These are phyloP conservation scores for Tetropium fuscum DNA, from an alignment of 2,888 invertebrate species.

Conservation along the genomic window DNA sequence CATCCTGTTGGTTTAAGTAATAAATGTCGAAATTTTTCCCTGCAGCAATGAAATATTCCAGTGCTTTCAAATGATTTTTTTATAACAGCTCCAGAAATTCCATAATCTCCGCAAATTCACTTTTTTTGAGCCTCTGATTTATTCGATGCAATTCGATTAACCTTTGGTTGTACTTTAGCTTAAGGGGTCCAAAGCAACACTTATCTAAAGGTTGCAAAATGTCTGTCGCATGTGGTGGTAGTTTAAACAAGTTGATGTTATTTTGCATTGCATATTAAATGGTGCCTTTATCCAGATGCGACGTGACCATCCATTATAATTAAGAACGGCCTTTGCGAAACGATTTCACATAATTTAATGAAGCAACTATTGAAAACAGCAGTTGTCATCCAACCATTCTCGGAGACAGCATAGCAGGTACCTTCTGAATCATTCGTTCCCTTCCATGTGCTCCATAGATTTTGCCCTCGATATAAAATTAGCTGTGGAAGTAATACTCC, in stretches of 20 bases:
- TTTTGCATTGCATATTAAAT: constrained; percentile 32
- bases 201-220: constrained; percentile 34
- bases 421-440: constrained; percentile 33
- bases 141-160: constrained; percentile 34
- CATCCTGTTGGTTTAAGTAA: not conserved
- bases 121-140: constrained; percentile 30
- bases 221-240: constrained; percentile 31
- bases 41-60: constrained; percentile 23
- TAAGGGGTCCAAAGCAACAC: constrained; percentile 39
- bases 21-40: constrained; percentile 25
- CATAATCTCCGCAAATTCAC: constrained; percentile 32
- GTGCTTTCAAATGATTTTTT: constrained; percentile 23
- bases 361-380: constrained; percentile 40
- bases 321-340: constrained; percentile 38
- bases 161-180: constrained; percentile 37
- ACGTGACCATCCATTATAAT: constrained; percentile 41
- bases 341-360: constrained; percentile 32
- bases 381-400: constrained; percentile 43
- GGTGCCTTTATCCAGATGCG: constrained; percentile 37
- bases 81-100: constrained; percentile 24
- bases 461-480: constrained; percentile 27
- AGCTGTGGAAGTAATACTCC: constrained; percentile 26
- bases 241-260: constrained; percentile 26
- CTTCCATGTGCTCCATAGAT: constrained; percentile 39
- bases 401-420: constrained; percentile 37